Evolutionary conservation across 2,113 vertebrate species (phyloP), one percentile per base, ranked within the genome.

Genomic region (Thoracochromis brauschi): DNA sequence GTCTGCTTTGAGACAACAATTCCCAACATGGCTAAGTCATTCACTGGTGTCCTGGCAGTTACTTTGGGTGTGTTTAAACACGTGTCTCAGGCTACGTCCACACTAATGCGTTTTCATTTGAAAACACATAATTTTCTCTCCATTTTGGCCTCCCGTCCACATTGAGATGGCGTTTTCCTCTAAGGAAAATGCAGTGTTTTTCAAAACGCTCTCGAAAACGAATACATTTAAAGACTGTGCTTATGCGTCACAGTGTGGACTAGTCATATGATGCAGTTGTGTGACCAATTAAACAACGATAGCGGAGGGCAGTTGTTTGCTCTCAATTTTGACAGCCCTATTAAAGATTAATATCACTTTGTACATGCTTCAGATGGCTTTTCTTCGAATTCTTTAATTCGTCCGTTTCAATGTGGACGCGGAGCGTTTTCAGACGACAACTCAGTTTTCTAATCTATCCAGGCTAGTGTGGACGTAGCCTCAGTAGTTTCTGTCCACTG

Each of bases 341-440:
- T 60, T 60, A 60, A 60, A 60, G 8, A 31, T 17, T 31, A 60
- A 31, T 10, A 31, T 60, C 29, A 17, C 0, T 3, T 0, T 60
- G 29, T 10, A 60, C 29, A 60, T 60, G 57, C 57, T 60, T 60
- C 57, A 31, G 26, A 17, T 60, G 2, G 57, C 57, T 60, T 60
- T 60, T 58, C 57, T 58, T 31, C 0, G 0, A 58, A 58, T 58
- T 58, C 14, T 58, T 60, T 60, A 60, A 60, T 31, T 31, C 1
- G 0, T 31, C 57, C 26, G 0, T 31, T 60, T 31, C 57, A 31
- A 31, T 17, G 57, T 60, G 57, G 26, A 17, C 2, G 0, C 8
- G 0, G 26, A 60, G 26, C 14, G 0, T 60, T 60, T 31, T 58
- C 57, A 31, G 26, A 9, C 1, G 0, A 0, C 9, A 58, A 58